Percentiles rank a stretch among this genome's conserved stretches.
These are phyloP conservation scores for Aviceda subcristata DNA, from an alignment of 2,113 vertebrate species.

Conservation along the genomic window DNA sequence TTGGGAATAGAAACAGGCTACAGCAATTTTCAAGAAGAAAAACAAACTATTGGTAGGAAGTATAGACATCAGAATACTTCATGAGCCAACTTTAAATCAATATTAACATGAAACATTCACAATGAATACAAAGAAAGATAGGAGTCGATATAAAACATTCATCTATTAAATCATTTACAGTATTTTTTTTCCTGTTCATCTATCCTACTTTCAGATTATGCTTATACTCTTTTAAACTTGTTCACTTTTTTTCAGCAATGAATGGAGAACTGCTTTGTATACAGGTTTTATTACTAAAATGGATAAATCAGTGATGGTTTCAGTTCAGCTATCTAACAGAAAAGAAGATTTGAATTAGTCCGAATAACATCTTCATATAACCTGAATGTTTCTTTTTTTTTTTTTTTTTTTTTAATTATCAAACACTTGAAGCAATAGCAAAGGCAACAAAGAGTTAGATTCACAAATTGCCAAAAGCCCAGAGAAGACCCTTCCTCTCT, in stretches of 20 bases:
- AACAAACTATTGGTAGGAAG: background rate
- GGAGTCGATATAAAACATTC: background rate
- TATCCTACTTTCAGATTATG: background rate
- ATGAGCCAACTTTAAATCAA: background rate
- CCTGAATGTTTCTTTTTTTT: background rate
- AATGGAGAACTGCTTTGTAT: background rate
- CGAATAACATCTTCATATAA: background rate
- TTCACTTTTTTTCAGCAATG: background rate
- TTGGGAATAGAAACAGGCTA: background rate
- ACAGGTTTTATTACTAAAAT: background rate
- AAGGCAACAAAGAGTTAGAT: background rate
- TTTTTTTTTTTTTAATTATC: background rate
- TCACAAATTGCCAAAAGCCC: background rate
- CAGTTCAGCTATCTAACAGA: background rate
- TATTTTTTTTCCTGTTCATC: background rate
- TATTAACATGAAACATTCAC: background rate
- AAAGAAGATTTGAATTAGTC: background rate
- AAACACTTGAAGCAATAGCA: background rate
- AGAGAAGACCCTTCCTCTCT: background rate
- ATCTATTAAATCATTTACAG: background rate
- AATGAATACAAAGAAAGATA: background rate
- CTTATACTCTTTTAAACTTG: background rate
- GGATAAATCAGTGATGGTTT: background rate
- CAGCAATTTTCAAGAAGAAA: background rate
- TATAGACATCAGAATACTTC: background rate